Percentiles rank a stretch among this genome's conserved stretches.
These are phyloP conservation scores for Macroramphosus scolopax DNA, from an alignment of 2,797 vertebrate genomes.

Conservation along the genomic window DNA sequence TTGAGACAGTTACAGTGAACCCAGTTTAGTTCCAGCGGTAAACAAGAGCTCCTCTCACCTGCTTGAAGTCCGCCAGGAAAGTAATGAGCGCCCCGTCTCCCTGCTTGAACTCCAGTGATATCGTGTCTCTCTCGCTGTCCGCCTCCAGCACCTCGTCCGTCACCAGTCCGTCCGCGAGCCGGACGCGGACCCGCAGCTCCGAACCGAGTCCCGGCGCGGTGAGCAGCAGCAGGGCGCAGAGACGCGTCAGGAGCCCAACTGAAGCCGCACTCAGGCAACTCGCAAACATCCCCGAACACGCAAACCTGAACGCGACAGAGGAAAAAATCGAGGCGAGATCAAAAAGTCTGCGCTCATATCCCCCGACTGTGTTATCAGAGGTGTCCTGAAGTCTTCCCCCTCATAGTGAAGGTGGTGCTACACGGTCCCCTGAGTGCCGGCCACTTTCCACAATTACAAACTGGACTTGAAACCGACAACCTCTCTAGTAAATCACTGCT, in stretches of 20 bases:
- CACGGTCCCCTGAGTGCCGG: too few relatives aligned
- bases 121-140: constrained; percentile 86
- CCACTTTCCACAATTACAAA: too few relatives aligned
- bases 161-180: constrained; percentile 88
- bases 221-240: constrained; percentile 63
- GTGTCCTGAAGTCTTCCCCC: constrained; percentile 3
- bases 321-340: too few relatives aligned
- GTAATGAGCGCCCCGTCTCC: constrained; percentile 90
- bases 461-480: too few relatives aligned
- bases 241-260: constrained; percentile 53
- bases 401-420: too few relatives aligned
- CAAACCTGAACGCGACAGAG: too few relatives aligned
- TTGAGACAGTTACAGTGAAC: too few relatives aligned
- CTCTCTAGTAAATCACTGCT: constrained; percentile 24
- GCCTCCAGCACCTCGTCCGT: constrained; percentile 92
- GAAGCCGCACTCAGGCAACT: constrained; percentile 59
- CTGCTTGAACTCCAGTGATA: constrained; percentile 89
- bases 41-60: constrained; percentile 78
- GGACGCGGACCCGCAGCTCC: constrained; percentile 90
- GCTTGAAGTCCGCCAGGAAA: constrained; percentile 90
- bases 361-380: too few relatives aligned
- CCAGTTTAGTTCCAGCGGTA: too few relatives aligned
- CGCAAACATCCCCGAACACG: constrained; percentile 74
- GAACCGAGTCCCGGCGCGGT: constrained; percentile 65
- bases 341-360: constrained; percentile 55